Conservation (phyloP, 2,113 vertebrate species). For the Proterorhinus semilunaris region DNA sequence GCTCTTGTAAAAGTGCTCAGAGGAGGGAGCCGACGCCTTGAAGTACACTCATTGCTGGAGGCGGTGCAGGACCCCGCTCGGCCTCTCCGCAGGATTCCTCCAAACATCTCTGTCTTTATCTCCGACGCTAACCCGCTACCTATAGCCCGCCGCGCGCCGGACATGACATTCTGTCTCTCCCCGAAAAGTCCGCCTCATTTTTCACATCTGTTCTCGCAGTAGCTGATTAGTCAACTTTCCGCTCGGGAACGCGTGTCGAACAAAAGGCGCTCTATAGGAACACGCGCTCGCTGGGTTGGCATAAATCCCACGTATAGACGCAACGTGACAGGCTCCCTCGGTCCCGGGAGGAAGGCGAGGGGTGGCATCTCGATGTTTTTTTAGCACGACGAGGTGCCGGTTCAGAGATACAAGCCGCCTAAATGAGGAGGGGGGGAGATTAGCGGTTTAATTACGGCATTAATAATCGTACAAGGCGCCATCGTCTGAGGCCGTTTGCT, state of each 20-base stretch:
- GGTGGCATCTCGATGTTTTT: slow-evolving; percentile 35
- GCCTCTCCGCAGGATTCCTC: slow-evolving; percentile 60
- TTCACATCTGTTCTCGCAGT: slow-evolving; percentile 29
- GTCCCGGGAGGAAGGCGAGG: slow-evolving; percentile 57
- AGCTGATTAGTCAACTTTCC: slow-evolving; percentile 47
- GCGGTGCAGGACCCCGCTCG: slow-evolving; percentile 64
- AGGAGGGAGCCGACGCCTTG: slow-evolving; percentile 53
- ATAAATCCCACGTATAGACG: slow-evolving; percentile 53
- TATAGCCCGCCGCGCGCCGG: slow-evolving; percentile 36
- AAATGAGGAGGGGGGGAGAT: slow-evolving; percentile 50
- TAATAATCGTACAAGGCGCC: slow-evolving; percentile 58
- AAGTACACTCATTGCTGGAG: slow-evolving; percentile 61
- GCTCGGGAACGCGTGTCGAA: slow-evolving; percentile 31
- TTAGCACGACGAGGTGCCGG: slow-evolving; percentile 31
- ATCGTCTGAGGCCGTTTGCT: not conserved
- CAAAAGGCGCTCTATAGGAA: slow-evolving; percentile 37
- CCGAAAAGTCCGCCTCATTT: not conserved
- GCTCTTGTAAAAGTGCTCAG: slow-evolving; percentile 65
- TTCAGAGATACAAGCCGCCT: slow-evolving; percentile 58
- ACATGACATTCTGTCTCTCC: slow-evolving; percentile 23
- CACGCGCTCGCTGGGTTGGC: slow-evolving; percentile 38
- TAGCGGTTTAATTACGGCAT: slow-evolving; percentile 68
- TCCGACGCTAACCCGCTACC: slow-evolving; percentile 52
- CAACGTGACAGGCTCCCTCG: slow-evolving; percentile 39
- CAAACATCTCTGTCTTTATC: slow-evolving; percentile 52